Evolutionary conservation across 1,140 invertebrate species (phyloP), one percentile per base, ranked within the genome.

Genomic region (Rhynchophorus ferrugineus): DNA sequence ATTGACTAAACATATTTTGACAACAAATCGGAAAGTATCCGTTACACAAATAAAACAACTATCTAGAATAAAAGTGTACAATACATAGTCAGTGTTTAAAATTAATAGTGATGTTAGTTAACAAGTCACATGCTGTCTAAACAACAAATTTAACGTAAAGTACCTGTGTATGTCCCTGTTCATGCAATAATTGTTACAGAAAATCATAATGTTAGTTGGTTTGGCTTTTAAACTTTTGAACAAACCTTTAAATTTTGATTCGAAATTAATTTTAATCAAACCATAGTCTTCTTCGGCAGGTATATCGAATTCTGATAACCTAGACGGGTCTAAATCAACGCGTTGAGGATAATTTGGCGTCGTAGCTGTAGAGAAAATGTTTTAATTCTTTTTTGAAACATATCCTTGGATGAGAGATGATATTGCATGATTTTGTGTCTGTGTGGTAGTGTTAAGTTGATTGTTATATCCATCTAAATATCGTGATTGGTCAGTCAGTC

Each of bases 321-420:
- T 43, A 13, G 39, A 29, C 16, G 47, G 47, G 16, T 51, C 49
- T 6, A 37, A 9, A 33, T 59, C 55, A 8, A 61, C 61, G 11
- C 38, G 33, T 52, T 34, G 41, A 11, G 63, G 63, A 56, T 63
- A 65, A 6, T 57, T 53, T 18, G 63, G 63, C 8, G 61, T 63
- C 5, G 63, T 65, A 3, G 63, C 63, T 59, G 53, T 44, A 49
- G 56, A 61, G 21, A 53, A 56, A 6, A 48, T 52, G 18, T 47
- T 24, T 34, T 44, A 47, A 20, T 54, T 46, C n/a, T 50, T 33
- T 33, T 17, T 8, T 33, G 46, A 11, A 7, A 24, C 29, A 39
- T 49, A 36, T 37, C 13, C 48, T 33, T 2, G 14, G 18, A 17
- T n/a, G 13, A 11, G 21, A 11, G n/a, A 39, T 13, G 6, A 6